These are phyloP conservation scores for Eristalis arbustorum DNA, from an alignment of 2,888 invertebrate species.

Conservation along the genomic window DNA sequence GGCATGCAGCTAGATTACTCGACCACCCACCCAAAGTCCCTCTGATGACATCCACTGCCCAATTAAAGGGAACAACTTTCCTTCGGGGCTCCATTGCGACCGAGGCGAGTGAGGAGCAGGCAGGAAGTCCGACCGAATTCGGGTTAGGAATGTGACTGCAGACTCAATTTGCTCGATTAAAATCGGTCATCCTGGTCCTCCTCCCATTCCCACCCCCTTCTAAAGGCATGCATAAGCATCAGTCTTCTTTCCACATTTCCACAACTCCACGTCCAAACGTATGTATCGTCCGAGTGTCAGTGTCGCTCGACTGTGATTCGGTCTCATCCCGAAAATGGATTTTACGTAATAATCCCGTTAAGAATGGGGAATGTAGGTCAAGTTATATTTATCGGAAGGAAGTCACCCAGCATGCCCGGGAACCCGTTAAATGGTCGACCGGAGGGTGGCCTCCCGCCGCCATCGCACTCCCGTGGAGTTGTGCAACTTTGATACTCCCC, in stretches of 20 bases:
- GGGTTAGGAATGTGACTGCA: constrained; percentile 41
- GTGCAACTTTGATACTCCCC: constrained; percentile 45
- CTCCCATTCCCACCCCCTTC: constrained; percentile 12
- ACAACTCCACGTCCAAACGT: constrained; percentile 11
- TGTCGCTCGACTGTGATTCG: constrained; percentile 46
- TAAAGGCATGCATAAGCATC: not conserved
- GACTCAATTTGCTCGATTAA: constrained; percentile 63
- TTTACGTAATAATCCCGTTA: constrained; percentile 57
- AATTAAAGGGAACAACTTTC: constrained; percentile 6
- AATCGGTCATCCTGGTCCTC: constrained; percentile 46
- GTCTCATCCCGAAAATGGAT: constrained; percentile 49
- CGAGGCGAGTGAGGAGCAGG: not conserved
- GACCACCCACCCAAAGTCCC: not conserved
- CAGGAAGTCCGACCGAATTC: constrained; percentile 30
- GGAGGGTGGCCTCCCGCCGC: not conserved
- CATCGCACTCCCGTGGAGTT: constrained; percentile 17
- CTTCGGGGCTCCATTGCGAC: constrained; percentile 3
- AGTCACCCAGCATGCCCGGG: not conserved
- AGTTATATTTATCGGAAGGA: constrained; percentile 34
- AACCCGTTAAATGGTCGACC: not conserved
- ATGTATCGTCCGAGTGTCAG: not conserved
- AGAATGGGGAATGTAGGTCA: constrained; percentile 60
- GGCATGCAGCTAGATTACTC: constrained; percentile 22
- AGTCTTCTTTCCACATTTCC: constrained; percentile 13
- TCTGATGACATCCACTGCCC: not conserved